These are phyloP conservation scores for Teinopalpus imperialis DNA, from an alignment of 2,888 invertebrate species.

Conservation along the genomic window DNA sequence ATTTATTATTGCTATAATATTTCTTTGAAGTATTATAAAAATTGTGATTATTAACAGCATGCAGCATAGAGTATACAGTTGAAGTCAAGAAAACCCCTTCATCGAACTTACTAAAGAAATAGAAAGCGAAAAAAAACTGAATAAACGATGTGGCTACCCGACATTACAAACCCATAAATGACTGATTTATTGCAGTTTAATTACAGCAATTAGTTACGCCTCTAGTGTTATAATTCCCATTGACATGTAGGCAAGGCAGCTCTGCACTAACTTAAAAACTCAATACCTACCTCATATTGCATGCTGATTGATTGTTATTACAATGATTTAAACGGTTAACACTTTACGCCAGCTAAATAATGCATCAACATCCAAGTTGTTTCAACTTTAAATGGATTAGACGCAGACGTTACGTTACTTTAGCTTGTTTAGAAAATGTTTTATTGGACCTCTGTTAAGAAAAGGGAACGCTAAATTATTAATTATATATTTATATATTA, in stretches of 20 bases:
- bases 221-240: slow-evolving; percentile 44
- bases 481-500: slow-evolving; percentile 6
- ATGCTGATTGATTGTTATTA: slow-evolving; percentile 38
- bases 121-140: slow-evolving; percentile 18
- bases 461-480: slow-evolving; percentile 2
- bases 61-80: no score
- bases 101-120: slow-evolving; percentile 1
- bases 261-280: slow-evolving; percentile 35
- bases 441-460: not conserved
- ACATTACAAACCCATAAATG: slow-evolving; percentile 44
- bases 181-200: slow-evolving; percentile 65
- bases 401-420: slow-evolving; percentile 3
- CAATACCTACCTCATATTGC: slow-evolving; percentile 31
- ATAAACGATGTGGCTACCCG: slow-evolving; percentile 18
- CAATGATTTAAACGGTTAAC: slow-evolving; percentile 35
- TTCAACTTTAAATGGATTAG: slow-evolving; percentile 23
- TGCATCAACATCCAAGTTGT: slow-evolving; percentile 15
- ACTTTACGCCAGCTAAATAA: slow-evolving; percentile 30
- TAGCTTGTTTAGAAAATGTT: slow-evolving; percentile 5
- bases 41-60: no score
- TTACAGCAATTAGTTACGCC: slow-evolving; percentile 69
- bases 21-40: no score
- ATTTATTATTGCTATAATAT: no score
- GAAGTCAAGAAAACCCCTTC: slow-evolving; percentile 13
- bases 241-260: slow-evolving; percentile 37